Conservation (phyloP, 1,140 invertebrate species). For the Triops longicaudatus region DNA sequence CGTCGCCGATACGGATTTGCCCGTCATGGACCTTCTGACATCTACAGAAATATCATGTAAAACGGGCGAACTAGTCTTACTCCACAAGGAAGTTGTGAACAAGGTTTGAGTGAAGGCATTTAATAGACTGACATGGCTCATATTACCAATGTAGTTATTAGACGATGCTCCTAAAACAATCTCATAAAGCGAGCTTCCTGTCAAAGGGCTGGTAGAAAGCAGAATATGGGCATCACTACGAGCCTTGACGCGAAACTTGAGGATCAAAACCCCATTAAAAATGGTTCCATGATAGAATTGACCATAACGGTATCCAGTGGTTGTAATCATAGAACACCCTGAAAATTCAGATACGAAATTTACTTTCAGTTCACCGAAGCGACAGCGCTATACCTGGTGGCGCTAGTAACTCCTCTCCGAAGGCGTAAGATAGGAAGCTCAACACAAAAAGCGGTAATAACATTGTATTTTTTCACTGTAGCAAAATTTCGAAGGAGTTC, state of each 20-base stretch:
- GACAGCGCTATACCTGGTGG: background rate
- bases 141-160: slow-evolving; percentile 23
- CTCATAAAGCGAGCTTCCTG: slow-evolving; percentile 45
- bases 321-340: slow-evolving; percentile 29
- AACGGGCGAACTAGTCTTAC: background rate
- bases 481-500: background rate
- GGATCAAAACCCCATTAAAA: slow-evolving; percentile 25
- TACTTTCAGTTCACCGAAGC: background rate
- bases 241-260: slow-evolving; percentile 49
- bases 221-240: slow-evolving; percentile 51
- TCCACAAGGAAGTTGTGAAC: background rate
- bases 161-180: slow-evolving; percentile 52
- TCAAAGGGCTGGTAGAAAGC: slow-evolving; percentile 40
- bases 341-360: background rate
- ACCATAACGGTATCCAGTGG: slow-evolving; percentile 43
- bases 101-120: background rate
- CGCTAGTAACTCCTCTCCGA: background rate
- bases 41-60: slow-evolving; percentile 35
- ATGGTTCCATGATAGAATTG: slow-evolving; percentile 41
- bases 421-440: background rate
- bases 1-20: slow-evolving; percentile 35
- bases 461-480: background rate
- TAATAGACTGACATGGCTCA: too few species aligned
- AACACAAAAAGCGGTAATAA: background rate
- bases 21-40: slow-evolving; percentile 42